A percentile compares a stretch with the other conserved stretches of the same genome.
Conservation (phyloP, 2,888 invertebrate species). For the Sipha maydis region DNA sequence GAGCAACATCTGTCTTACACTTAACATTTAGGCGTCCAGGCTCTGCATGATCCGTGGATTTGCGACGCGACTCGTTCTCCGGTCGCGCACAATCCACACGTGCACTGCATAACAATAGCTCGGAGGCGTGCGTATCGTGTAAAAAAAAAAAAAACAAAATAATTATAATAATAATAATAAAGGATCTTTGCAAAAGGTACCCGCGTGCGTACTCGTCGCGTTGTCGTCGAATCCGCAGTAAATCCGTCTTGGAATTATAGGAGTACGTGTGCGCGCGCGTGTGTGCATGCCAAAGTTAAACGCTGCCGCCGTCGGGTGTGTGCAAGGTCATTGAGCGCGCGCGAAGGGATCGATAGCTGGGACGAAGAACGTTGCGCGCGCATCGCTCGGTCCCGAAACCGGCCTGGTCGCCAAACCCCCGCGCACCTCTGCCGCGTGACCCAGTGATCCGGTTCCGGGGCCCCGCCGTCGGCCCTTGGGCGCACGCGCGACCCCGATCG, state of each 20-base stretch:
- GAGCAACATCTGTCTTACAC: no score
- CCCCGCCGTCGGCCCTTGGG: background rate
- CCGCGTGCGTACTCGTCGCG: background rate
- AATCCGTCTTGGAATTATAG: constrained; percentile 8
- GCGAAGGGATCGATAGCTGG: constrained; percentile 35
- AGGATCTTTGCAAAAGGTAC: background rate
- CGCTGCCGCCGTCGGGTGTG: background rate
- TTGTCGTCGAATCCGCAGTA: background rate
- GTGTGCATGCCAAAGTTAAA: background rate
- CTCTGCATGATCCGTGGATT: no score
- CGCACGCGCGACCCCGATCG: constrained; percentile 9
- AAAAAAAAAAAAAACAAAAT: no score
- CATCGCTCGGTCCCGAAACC: constrained; percentile 13
- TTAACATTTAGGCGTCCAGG: no score
- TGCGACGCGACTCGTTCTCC: no score
- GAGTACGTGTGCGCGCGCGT: background rate
- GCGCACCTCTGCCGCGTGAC: constrained; percentile 4
- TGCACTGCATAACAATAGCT: no score
- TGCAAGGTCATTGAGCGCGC: constrained; percentile 23
- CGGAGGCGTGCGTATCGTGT: background rate
- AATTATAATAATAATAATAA: no score
- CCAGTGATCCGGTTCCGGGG: constrained; percentile 57
- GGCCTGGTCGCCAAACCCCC: background rate
- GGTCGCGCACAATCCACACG: no score
- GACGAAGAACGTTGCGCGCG: constrained; percentile 24